Evolutionary conservation across 2,797 vertebrate species (phyloP).

Genomic region (Acomys russatus): DNA sequence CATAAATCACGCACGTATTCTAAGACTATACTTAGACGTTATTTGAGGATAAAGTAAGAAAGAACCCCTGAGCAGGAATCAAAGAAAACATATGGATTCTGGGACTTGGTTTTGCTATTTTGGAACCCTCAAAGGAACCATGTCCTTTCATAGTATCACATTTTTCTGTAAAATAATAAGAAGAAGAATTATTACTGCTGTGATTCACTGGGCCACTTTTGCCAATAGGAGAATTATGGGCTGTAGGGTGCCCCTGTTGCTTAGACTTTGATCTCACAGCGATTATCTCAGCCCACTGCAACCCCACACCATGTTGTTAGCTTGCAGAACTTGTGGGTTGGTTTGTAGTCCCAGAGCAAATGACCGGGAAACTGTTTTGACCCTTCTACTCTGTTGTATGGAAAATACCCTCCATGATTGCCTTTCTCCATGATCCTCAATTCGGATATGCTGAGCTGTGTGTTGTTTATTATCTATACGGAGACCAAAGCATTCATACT

Average conservation of each 20-base stretch:
- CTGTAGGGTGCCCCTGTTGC: not conserved
- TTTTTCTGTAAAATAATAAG: not conserved
- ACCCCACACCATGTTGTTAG: not conserved
- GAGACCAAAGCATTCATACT: not conserved
- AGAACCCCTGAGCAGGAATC: not conserved
- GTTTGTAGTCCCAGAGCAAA: not conserved
- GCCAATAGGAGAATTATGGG: not conserved
- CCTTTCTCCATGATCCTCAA: not conserved
- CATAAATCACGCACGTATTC: not conserved
- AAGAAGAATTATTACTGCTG: not conserved
- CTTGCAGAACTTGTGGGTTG: not conserved
- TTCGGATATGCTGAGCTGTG: not conserved
- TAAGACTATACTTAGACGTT: slow-evolving; percentile 11
- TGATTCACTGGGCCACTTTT: not conserved
- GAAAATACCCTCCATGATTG: slow-evolving; percentile 6
- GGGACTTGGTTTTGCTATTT: not conserved
- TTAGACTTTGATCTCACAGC: not conserved
- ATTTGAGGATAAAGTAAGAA: not conserved
- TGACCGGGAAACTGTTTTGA: not conserved
- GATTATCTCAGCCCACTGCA: not conserved
- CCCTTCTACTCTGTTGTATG: not conserved
- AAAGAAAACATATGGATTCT: not conserved
- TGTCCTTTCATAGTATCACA: not conserved
- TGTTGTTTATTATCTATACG: slow-evolving; percentile 33
- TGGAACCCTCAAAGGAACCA: not conserved